These are phyloP conservation scores for Pteromalus puparum DNA, from an alignment of 1,140 invertebrate genomes.

Conservation along the genomic window DNA sequence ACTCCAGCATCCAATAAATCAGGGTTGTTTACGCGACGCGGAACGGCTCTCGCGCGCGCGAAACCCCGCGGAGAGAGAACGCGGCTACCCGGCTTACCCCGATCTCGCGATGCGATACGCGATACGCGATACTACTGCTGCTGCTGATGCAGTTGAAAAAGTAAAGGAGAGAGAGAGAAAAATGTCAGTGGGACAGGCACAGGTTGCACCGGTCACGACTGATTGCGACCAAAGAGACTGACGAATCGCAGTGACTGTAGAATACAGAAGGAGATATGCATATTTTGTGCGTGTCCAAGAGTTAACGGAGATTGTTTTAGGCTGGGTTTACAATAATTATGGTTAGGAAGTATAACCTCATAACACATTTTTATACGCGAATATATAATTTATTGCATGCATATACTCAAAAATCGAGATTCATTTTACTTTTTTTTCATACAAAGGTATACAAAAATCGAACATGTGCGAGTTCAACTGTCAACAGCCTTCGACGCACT, in stretches of 20 bases:
- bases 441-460: neutral
- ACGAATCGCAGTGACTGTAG: conserved; percentile 28
- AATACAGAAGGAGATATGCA: neutral
- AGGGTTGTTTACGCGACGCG: conserved; percentile 35
- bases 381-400: neutral
- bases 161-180: conserved; percentile 15
- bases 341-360: too few species aligned
- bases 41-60: conserved; percentile 13
- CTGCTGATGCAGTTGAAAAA: conserved; percentile 1
- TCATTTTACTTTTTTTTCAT: neutral
- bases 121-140: conserved; percentile 59
- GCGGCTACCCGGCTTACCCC: conserved; percentile 73
- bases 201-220: conserved; percentile 25
- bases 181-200: conserved; percentile 53
- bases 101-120: conserved; percentile 70
- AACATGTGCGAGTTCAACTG: neutral
- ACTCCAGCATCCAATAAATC: conserved; percentile 44
- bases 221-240: conserved; percentile 44
- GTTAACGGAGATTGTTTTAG: neutral
- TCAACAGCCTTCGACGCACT: neutral
- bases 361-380: neutral
- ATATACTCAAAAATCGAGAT: neutral
- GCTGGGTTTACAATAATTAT: too few species aligned
- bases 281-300: neutral
- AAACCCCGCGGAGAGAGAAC: conserved; percentile 36